Percentiles rank a stretch among this genome's conserved stretches.
Evolutionary conservation across 2,113 vertebrate genomes (phyloP).

Genomic region (Melospiza melodia): DNA sequence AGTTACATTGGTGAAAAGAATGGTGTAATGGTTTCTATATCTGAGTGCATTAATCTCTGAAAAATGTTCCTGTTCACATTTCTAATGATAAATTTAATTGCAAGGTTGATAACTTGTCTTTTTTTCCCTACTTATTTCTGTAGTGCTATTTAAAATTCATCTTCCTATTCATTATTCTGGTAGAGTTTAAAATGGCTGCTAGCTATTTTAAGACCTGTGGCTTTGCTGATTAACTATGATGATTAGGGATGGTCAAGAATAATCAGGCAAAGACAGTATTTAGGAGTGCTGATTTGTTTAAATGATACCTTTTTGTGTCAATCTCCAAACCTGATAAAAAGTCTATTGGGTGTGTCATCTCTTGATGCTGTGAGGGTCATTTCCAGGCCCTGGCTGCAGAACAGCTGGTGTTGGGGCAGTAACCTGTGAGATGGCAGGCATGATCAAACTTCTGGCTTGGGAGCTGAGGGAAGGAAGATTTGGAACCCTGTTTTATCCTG

Average conservation of each 20-base stretch:
- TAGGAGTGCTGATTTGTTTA: neutral
- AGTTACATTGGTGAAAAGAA: neutral
- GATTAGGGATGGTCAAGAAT: neutral
- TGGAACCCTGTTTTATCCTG: neutral
- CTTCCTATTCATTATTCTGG: neutral
- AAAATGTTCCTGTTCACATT: neutral
- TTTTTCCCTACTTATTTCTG: neutral
- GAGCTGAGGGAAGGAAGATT: neutral
- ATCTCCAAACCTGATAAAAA: neutral
- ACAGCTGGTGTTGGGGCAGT: neutral
- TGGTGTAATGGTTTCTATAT: slow-evolving; percentile 11
- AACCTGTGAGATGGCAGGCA: fast-evolving
- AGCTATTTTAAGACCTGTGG: neutral
- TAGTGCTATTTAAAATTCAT: slow-evolving; percentile 7
- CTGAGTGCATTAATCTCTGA: neutral
- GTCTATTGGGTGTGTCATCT: neutral
- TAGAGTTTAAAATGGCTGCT: neutral
- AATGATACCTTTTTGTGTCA: neutral
- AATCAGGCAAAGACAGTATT: neutral
- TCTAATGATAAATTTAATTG: slow-evolving; percentile 36
- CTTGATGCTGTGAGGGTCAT: neutral
- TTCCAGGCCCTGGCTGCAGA: neutral
- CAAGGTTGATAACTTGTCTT: neutral
- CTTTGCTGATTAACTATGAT: neutral
- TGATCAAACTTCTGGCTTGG: neutral